Evolutionary conservation across 2,113 vertebrate species (phyloP).

Genomic region (Epinephelus fuscoguttatus): DNA sequence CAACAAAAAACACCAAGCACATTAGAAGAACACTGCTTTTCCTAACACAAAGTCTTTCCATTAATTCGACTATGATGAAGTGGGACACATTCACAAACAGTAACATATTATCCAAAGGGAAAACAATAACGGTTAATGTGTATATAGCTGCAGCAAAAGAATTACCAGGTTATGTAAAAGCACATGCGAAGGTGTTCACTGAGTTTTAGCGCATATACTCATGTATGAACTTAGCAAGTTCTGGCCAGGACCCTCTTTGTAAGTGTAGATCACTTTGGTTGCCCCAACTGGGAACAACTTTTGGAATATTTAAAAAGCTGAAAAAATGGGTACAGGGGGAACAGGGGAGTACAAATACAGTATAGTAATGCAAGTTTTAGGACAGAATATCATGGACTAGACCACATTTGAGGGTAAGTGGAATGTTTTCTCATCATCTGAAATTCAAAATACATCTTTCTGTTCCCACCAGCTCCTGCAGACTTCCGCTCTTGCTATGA

Average conservation of each 20-base stretch:
- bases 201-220: background rate
- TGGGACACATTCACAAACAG: background rate
- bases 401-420: background rate
- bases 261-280: background rate
- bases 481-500: background rate
- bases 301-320: background rate
- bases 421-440: background rate
- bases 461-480: background rate
- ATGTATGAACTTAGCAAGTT: background rate
- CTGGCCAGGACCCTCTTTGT: background rate
- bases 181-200: background rate
- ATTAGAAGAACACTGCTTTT: no score
- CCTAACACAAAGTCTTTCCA: background rate
- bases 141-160: background rate
- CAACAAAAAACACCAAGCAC: background rate
- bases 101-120: background rate
- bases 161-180: background rate
- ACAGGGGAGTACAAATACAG: background rate
- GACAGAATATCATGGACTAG: background rate
- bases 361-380: background rate
- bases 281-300: background rate
- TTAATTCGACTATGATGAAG: background rate
- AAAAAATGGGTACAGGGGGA: no score
- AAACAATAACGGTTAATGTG: slow-evolving; percentile 16
- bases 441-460: background rate